Evolutionary conservation across 2,888 invertebrate genomes (phyloP).

Genomic region (Crocallis elinguaria): DNA sequence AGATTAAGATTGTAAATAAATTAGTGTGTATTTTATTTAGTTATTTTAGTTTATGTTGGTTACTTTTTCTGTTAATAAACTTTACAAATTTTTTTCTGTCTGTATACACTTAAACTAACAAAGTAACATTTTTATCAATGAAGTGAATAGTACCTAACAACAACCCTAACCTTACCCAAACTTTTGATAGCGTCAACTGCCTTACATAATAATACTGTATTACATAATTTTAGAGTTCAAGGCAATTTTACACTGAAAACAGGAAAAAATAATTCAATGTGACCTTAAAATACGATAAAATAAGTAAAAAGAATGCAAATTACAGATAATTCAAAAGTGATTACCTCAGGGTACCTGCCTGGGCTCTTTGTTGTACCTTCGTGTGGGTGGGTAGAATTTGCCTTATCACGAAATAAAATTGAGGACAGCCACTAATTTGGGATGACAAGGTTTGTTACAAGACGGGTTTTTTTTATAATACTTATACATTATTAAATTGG

Average conservation of each 20-base stretch:
- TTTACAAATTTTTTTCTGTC: not conserved
- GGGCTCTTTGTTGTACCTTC: slow-evolving; percentile 3
- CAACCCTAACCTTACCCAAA: slow-evolving; percentile 2
- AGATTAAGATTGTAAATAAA: too few relatives aligned
- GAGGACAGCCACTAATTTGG: slow-evolving; percentile 11
- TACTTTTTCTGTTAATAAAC: too few relatives aligned
- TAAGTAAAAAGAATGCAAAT: not conserved
- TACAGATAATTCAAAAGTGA: slow-evolving; percentile 10
- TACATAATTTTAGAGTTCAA: slow-evolving; percentile 15
- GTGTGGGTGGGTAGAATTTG: slow-evolving; percentile 1
- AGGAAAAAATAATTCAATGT: slow-evolving; percentile 2
- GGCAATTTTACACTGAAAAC: slow-evolving; percentile 2
- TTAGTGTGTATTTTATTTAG: too few relatives aligned
- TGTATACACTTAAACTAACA: not conserved
- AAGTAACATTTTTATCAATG: not conserved
- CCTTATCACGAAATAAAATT: slow-evolving; percentile 7
- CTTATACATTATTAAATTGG: too few relatives aligned
- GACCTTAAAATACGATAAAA: slow-evolving; percentile 3
- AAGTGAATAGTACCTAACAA: not conserved
- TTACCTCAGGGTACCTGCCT: slow-evolving; percentile 11
- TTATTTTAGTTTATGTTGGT: too few relatives aligned
- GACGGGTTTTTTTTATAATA: too few relatives aligned
- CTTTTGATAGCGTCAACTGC: slow-evolving; percentile 3
- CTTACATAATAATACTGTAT: slow-evolving; percentile 10
- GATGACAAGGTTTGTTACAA: slow-evolving; percentile 4